A percentile compares a stretch with the other conserved stretches of the same genome.
phyloP scores from a whole-genome alignment of 2,888 invertebrate species.

The Xestia ashworthii region DNA sequence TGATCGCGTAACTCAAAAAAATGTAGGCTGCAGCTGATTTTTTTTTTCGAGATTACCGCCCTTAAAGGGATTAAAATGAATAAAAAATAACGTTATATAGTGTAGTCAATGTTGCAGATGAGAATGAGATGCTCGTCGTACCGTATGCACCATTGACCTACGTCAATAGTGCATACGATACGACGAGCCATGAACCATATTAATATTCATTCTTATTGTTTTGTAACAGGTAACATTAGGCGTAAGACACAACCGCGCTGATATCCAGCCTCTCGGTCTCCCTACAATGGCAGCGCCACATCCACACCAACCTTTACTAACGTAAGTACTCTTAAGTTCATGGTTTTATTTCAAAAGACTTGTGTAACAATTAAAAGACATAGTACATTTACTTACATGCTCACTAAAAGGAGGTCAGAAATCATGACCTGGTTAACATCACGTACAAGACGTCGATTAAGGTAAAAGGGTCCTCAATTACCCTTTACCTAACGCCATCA shows the following conservation, averaged over 20 bases:
- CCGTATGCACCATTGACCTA: no score
- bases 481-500: not conserved
- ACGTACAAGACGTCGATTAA: constrained; percentile 55
- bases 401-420: constrained; percentile 35
- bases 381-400: constrained; percentile 48
- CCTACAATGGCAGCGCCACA: constrained; percentile 77
- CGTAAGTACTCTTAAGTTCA: constrained; percentile 72
- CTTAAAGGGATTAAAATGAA: no score
- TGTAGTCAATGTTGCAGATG: no score
- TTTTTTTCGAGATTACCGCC: no score
- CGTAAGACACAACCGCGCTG: constrained; percentile 88
- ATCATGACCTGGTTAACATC: constrained; percentile 50
- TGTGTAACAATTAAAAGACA: not conserved
- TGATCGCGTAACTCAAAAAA: no score
- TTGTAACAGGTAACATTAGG: constrained; percentile 83
- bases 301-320: constrained; percentile 76
- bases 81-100: no score
- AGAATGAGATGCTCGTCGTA: no score
- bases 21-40: no score
- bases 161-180: no score
- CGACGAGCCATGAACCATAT: no score
- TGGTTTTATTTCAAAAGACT: not conserved
- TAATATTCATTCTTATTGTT: no score
- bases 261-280: constrained; percentile 82
- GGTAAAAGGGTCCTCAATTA: constrained; percentile 31